These are phyloP conservation scores for Biston stratarius DNA, from an alignment of 2,888 invertebrate species.

Conservation along the genomic window DNA sequence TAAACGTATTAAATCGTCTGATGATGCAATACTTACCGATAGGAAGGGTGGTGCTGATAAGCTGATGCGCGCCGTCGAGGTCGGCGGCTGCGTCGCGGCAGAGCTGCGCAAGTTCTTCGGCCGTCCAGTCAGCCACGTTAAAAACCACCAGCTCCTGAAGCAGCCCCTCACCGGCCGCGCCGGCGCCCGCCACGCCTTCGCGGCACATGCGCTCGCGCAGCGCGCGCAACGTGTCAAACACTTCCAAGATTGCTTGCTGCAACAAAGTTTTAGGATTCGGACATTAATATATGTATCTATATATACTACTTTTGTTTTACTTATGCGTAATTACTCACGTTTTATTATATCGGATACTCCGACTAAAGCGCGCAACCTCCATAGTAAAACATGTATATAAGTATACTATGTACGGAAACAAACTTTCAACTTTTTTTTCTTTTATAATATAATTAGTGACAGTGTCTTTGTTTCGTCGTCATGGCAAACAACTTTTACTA, in stretches of 20 bases:
- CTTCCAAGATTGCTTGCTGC: constrained; percentile 73
- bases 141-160: constrained; percentile 71
- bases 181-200: constrained; percentile 63
- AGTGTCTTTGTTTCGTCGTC: too few relatives aligned
- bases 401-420: too few relatives aligned
- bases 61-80: constrained; percentile 60
- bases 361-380: too few relatives aligned
- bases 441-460: too few relatives aligned
- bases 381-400: too few relatives aligned
- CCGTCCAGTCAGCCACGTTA: constrained; percentile 78
- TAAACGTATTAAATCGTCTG: too few relatives aligned
- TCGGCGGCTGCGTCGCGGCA: constrained; percentile 64
- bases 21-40: constrained; percentile 56
- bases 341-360: too few relatives aligned
- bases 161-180: constrained; percentile 61
- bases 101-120: constrained; percentile 72
- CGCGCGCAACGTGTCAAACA: constrained; percentile 65
- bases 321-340: too few relatives aligned
- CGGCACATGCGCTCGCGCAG: constrained; percentile 68
- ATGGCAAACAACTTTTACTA: too few relatives aligned
- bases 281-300: too few relatives aligned
- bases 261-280: constrained; percentile 31
- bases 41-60: constrained; percentile 59
- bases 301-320: not conserved
- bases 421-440: too few relatives aligned